Percentiles rank a stretch among this genome's conserved stretches.
Conservation (phyloP, 64 coral and sea anemone species). For the Stichodactyla helianthus region DNA sequence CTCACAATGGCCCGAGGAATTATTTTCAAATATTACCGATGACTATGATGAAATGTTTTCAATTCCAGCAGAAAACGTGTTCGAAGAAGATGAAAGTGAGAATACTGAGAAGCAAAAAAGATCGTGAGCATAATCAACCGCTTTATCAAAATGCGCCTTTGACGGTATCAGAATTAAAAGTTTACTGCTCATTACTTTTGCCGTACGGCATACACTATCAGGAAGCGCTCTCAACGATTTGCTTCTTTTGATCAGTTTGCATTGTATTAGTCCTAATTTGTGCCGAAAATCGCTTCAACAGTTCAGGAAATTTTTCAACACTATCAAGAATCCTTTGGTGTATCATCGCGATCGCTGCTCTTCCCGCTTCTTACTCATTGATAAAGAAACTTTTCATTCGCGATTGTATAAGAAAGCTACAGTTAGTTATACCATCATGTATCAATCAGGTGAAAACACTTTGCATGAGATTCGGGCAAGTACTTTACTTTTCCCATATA, state of each 20-base stretch:
- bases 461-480: constrained; percentile 6
- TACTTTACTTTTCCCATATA: constrained; percentile 51
- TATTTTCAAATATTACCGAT: constrained; percentile 4
- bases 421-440: constrained; percentile 38
- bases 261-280: constrained; percentile 21
- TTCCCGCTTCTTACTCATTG: not conserved
- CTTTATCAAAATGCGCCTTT: constrained; percentile 16
- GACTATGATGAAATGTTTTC: not conserved
- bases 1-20: not conserved
- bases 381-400: constrained; percentile 22
- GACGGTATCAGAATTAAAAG: constrained; percentile 30
- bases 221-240: constrained; percentile 34
- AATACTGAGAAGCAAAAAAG: not conserved
- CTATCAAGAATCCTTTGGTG: too few relatives aligned
- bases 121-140: constrained; percentile 10
- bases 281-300: constrained; percentile 17
- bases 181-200: constrained; percentile 31
- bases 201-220: constrained; percentile 25
- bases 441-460: constrained; percentile 21
- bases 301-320: too few relatives aligned
- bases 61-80: not conserved
- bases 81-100: constrained; percentile 1
- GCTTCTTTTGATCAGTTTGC: constrained; percentile 21
- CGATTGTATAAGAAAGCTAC: constrained; percentile 25
- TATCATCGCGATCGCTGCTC: too few relatives aligned